These are phyloP conservation scores for Anhinga anhinga DNA, from an alignment of 2,113 vertebrate genomes.

Conservation along the genomic window DNA sequence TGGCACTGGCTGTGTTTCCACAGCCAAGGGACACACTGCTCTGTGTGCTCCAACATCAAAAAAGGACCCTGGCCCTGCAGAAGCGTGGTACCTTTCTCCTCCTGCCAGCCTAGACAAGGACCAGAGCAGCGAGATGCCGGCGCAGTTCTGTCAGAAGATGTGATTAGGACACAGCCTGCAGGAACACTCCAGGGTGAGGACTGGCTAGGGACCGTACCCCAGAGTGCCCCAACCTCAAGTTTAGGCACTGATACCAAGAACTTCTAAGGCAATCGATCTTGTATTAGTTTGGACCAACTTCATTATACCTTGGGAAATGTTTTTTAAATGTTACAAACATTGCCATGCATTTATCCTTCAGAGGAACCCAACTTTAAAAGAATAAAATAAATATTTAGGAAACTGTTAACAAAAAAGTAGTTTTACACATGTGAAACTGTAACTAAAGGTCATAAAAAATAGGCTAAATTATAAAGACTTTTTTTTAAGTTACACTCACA, in stretches of 20 bases:
- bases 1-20: neutral
- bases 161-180: accelerated
- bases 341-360: neutral
- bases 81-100: neutral
- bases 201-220: too few species aligned
- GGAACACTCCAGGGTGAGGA: neutral
- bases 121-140: accelerated
- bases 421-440: neutral
- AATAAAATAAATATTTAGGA: neutral
- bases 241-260: neutral
- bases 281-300: neutral
- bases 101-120: neutral
- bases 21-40: neutral
- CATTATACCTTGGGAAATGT: neutral
- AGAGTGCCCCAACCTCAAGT: neutral
- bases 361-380: neutral
- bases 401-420: neutral
- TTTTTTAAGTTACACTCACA: neutral
- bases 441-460: neutral
- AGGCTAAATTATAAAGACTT: neutral
- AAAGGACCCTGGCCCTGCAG: too few species aligned
- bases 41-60: neutral
- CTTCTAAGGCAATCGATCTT: neutral
- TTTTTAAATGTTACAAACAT: neutral
- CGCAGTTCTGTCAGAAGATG: neutral